phyloP scores from a whole-genome alignment of 2,797 vertebrate species.

The Epinephelus coioides region DNA sequence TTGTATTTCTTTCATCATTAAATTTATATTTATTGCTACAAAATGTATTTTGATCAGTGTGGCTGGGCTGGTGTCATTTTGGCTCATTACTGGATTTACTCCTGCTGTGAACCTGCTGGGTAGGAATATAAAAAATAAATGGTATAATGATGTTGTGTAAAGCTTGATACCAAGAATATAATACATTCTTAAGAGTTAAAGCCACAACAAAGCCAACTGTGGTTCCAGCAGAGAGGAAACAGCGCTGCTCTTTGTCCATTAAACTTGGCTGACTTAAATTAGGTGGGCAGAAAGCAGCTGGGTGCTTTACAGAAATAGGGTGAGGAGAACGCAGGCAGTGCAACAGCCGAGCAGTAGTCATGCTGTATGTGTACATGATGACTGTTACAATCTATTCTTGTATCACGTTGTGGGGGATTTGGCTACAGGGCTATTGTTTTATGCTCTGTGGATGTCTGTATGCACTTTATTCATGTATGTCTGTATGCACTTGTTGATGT shows the following conservation, averaged over 20 bases:
- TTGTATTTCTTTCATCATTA: background rate
- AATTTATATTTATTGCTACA: background rate
- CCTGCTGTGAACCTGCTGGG: background rate
- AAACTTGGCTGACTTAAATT: background rate
- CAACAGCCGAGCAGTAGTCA: background rate
- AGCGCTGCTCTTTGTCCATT: background rate
- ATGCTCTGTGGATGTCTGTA: too few relatives aligned
- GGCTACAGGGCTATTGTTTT: too few relatives aligned
- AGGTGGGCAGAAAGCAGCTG: background rate
- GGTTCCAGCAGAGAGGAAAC: background rate
- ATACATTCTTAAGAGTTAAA: background rate
- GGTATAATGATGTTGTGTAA: background rate
- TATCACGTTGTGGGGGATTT: too few relatives aligned
- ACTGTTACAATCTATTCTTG: background rate
- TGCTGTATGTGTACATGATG: background rate
- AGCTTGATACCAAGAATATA: background rate
- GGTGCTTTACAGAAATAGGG: background rate
- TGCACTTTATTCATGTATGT: too few relatives aligned
- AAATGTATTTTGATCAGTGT: background rate
- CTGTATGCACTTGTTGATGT: too few relatives aligned
- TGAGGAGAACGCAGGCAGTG: background rate
- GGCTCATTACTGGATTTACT: background rate
- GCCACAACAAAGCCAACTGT: background rate
- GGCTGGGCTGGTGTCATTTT: background rate
- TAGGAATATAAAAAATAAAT: background rate